Base-by-base conservation (phyloP, 2,888 invertebrate genomes). In the Invenusta paracnida region DNA sequence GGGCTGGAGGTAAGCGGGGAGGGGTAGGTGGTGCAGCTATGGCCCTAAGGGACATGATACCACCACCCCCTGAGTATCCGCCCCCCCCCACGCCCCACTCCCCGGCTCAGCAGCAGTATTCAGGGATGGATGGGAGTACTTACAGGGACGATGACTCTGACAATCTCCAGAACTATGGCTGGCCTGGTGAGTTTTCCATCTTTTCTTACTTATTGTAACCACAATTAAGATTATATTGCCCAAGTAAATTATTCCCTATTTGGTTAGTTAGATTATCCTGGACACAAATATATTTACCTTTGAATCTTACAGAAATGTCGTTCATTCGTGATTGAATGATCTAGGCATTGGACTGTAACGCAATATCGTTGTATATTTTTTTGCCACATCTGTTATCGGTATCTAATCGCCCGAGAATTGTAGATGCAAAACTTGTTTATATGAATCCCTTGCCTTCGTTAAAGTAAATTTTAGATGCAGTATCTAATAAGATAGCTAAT, bases 41-140 rank as follows among this genome's bases (percentile, higher is more conserved):
- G 79, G 2, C 23, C 79, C 5, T 79, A 5, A 28, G 79, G 25
- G 79, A 79, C 23, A 79, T 79, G n/a, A 84, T 84, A 81, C 84
- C 84, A 73, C 84, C 84, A n/a, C 84, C 84, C 23, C 84, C 84
- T 1, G 84, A 84, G 27, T 84, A 30, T 67, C 84, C 84, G 23
- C 84, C 84, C 23, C 84, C 84, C 23, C 84, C 84, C 48, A 67
- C 84, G 23, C 84, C 84, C 17, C 23, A 23, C 5, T 84, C 84
- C 48, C 82, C 82, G 11, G 29, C 82, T 11, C 48, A 48, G 48
- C 48, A 48, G 48, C 17, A 48, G 5, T 48, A 5, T 5, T 5
- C 11, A 17, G 17, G 5, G 48, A 48, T 48, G 48, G 48, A 48
- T 5, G 48, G 48, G 11, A 48, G 48, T n/a, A n/a, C n/a, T 17